These are phyloP conservation scores for Trinorchestia longiramus DNA, from an alignment of 1,140 invertebrate genomes.

Conservation along the genomic window DNA sequence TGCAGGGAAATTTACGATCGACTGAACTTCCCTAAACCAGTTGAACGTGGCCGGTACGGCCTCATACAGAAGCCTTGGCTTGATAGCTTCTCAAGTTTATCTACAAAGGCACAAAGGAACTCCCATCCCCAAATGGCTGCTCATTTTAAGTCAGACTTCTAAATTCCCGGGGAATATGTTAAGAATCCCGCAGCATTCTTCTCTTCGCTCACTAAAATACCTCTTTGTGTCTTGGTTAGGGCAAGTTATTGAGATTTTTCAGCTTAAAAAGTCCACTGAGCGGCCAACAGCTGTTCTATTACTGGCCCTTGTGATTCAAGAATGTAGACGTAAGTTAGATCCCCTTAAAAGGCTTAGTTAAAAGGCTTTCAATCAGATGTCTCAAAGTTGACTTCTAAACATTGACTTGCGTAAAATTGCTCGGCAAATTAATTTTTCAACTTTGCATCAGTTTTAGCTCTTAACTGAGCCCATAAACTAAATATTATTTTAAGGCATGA, in stretches of 20 bases:
- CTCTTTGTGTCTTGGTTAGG: conserved; percentile 6
- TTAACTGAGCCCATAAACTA: background rate
- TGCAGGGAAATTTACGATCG: conserved; percentile 49
- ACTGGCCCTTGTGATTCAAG: background rate
- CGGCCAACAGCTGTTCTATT: background rate
- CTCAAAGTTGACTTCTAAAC: background rate
- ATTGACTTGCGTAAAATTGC: background rate
- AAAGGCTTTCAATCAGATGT: background rate
- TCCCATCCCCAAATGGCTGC: background rate
- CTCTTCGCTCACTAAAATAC: background rate
- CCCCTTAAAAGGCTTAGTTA: too few relatives aligned
- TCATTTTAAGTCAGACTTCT: conserved; percentile 45
- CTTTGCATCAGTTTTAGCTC: background rate
- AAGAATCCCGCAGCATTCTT: conserved; percentile 31
- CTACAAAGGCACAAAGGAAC: background rate
- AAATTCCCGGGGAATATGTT: conserved; percentile 33
- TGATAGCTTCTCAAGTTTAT: conserved; percentile 39
- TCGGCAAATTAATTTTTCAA: background rate
- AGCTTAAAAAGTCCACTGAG: background rate
- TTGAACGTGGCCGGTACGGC: background rate
- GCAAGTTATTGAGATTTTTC: background rate
- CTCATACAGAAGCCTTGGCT: conserved; percentile 13
- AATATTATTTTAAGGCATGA: background rate
- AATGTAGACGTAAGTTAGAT: background rate
- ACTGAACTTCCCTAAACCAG: conserved; percentile 8